These are phyloP conservation scores for Hyperoplus lanceolatus DNA, from an alignment of 2,797 vertebrate species.

Conservation along the genomic window DNA sequence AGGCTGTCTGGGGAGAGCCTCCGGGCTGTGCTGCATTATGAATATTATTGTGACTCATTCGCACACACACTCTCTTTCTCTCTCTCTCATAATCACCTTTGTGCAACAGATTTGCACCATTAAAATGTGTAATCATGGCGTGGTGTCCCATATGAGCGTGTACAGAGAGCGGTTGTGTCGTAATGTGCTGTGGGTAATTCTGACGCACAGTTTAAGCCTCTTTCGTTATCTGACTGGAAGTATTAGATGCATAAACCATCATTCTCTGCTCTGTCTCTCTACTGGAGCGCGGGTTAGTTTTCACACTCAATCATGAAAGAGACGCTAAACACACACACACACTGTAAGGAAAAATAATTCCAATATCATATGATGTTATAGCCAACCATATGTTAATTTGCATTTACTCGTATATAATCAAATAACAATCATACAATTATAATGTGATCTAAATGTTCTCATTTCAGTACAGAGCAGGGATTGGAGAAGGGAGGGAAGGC, in stretches of 20 bases:
- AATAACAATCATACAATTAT: too few relatives aligned
- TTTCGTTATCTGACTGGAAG: conserved; percentile 23
- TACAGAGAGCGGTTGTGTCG: background rate
- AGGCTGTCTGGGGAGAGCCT: conserved; percentile 6
- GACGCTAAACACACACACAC: too few relatives aligned
- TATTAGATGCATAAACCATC: conserved; percentile 6
- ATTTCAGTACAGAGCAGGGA: too few relatives aligned
- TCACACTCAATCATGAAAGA: too few relatives aligned
- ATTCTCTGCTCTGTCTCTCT: background rate
- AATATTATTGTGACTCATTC: conserved; percentile 5
- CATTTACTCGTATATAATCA: too few relatives aligned
- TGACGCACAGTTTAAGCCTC: background rate
- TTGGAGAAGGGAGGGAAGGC: too few relatives aligned
- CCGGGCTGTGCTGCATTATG: conserved; percentile 34
- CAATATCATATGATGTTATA: too few relatives aligned
- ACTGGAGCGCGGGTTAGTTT: background rate
- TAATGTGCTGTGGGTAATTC: conserved; percentile 2
- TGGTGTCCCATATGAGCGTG: conserved; percentile 4
- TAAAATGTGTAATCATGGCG: background rate
- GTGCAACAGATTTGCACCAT: conserved; percentile 24
- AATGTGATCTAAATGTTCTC: too few relatives aligned
- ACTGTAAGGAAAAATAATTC: too few relatives aligned
- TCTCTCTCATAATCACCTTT: conserved; percentile 34
- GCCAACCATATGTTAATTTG: too few relatives aligned
- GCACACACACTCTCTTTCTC: background rate